Conservation (phyloP, 2,797 vertebrate genomes). For the Antrozous pallidus region DNA sequence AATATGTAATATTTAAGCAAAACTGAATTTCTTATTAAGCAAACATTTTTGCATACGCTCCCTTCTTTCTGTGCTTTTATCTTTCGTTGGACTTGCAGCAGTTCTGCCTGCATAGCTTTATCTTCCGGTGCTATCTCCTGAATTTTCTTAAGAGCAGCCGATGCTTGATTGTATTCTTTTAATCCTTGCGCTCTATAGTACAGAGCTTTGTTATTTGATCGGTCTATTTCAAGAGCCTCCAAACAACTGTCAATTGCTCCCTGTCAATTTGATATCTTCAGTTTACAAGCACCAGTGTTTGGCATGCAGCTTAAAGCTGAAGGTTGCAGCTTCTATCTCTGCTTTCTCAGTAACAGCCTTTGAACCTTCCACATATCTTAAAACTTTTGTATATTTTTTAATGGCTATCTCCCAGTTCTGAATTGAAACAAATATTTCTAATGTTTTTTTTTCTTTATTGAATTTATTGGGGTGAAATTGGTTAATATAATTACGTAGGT, state of each 20-base stretch:
- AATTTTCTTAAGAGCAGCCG: constrained; percentile 95
- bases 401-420: constrained; percentile 93
- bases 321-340: constrained; percentile 86
- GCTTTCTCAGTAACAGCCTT: constrained; percentile 81
- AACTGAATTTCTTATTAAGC: constrained; percentile 80
- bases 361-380: constrained; percentile 92
- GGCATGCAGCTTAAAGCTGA: constrained; percentile 90
- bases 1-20: constrained; percentile 53
- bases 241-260: constrained; percentile 92
- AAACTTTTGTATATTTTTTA: constrained; percentile 93
- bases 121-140: constrained; percentile 92
- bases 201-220: constrained; percentile 94
- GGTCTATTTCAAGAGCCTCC: constrained; percentile 91
- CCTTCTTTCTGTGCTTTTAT: constrained; percentile 96
- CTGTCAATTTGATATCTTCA: constrained; percentile 93
- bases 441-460: constrained; percentile 87
- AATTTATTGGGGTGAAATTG: background rate
- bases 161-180: constrained; percentile 90
- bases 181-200: constrained; percentile 93
- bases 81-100: constrained; percentile 92
- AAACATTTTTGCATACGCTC: constrained; percentile 97
- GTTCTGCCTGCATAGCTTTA: constrained; percentile 94
- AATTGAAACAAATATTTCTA: constrained; percentile 93
- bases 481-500: background rate
- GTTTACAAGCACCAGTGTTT: constrained; percentile 93